These are phyloP conservation scores for Mesorhabditis belari DNA, from an alignment of 2,888 invertebrate genomes.

Conservation along the genomic window DNA sequence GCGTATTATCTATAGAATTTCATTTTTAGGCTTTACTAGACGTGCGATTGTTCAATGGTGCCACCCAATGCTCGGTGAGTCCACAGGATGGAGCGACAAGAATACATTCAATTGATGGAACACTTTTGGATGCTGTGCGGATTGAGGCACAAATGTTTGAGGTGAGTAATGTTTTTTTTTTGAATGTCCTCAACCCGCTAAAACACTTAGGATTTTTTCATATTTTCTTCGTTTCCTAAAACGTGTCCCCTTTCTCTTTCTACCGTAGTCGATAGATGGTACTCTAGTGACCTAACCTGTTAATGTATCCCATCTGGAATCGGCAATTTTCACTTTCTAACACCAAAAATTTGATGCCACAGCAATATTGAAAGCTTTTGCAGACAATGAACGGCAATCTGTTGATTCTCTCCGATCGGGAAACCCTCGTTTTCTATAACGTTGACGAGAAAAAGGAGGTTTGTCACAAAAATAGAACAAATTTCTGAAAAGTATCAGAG, in stretches of 20 bases:
- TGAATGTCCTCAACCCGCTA: too few relatives aligned
- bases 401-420: background rate
- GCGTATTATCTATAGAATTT: too few relatives aligned
- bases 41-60: background rate
- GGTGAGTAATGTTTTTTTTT: too few relatives aligned
- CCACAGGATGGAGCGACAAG: background rate
- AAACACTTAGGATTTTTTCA: background rate
- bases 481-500: too few relatives aligned
- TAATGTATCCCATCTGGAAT: too few relatives aligned
- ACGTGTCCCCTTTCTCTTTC: too few relatives aligned
- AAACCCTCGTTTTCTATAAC: background rate
- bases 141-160: too few relatives aligned
- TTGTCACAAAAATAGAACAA: too few relatives aligned
- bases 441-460: background rate
- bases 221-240: background rate
- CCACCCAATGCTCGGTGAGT: background rate
- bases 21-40: background rate
- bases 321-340: background rate
- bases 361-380: background rate
- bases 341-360: background rate
- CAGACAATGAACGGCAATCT: background rate
- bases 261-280: too few relatives aligned
- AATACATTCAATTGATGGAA: background rate
- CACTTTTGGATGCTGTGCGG: background rate
- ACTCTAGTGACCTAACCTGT: too few relatives aligned